phyloP scores from a whole-genome alignment of 1,140 invertebrate genomes.

The Heliconius eleuchia region DNA sequence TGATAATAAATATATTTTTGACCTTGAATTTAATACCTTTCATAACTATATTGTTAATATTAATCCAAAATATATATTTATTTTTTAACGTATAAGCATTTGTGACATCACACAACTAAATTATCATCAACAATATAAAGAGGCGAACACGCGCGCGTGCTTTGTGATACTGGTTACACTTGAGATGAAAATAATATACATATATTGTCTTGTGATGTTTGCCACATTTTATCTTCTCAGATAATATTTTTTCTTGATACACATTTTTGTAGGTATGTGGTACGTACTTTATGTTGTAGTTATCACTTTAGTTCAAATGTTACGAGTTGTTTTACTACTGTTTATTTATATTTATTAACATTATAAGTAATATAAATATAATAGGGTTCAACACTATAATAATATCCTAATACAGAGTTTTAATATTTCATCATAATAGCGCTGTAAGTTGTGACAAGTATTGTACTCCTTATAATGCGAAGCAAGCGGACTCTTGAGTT shows the following conservation, averaged over 20 bases:
- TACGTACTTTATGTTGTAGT: too few species aligned
- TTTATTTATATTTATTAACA: too few species aligned
- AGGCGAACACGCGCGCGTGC: slow-evolving; percentile 63
- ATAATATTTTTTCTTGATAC: neutral
- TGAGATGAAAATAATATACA: slow-evolving; percentile 3
- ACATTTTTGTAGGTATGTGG: neutral
- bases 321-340: too few species aligned
- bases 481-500: slow-evolving; percentile 10
- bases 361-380: too few species aligned
- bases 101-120: slow-evolving; percentile 62
- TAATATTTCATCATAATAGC: neutral
- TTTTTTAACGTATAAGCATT: slow-evolving; percentile 41
- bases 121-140: slow-evolving; percentile 72
- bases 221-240: too few species aligned
- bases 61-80: slow-evolving; percentile 37
- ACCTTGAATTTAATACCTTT: neutral
- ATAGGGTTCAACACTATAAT: too few species aligned
- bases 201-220: too few species aligned
- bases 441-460: slow-evolving; percentile 44
- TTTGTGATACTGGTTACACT: slow-evolving; percentile 43
- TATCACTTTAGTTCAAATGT: too few species aligned
- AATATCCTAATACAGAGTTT: too few species aligned
- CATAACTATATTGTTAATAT: neutral
- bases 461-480: slow-evolving; percentile 38
- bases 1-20: neutral